Evolutionary conservation across 2,888 invertebrate species (phyloP).

Genomic region (Pseudococcus viburni): DNA sequence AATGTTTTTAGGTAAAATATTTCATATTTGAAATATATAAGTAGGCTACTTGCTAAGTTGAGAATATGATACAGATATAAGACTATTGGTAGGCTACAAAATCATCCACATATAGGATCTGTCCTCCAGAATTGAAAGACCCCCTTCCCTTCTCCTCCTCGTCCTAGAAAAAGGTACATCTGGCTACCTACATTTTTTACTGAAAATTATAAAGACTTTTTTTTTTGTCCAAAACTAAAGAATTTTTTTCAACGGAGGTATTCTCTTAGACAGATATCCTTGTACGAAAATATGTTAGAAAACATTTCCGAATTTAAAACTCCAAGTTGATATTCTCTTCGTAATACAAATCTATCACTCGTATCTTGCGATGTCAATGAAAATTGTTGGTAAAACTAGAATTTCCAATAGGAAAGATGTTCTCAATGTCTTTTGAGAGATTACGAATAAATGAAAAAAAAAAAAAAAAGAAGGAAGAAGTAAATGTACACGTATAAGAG

Average conservation of each 20-base stretch:
- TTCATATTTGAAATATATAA: not conserved
- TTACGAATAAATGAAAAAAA: constrained; percentile 12
- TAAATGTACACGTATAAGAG: constrained; percentile 18
- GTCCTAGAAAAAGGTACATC: too few relatives aligned
- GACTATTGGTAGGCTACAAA: too few relatives aligned
- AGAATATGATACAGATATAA: not conserved
- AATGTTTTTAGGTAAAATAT: not conserved
- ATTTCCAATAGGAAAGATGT: not conserved
- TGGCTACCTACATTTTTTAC: too few relatives aligned
- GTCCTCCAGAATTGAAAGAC: too few relatives aligned
- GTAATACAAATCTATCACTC: constrained; percentile 32
- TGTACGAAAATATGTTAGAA: not conserved
- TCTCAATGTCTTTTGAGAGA: not conserved
- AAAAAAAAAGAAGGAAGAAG: not conserved
- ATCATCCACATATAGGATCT: too few relatives aligned
- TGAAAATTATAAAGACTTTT: too few relatives aligned
- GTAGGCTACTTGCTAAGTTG: not conserved
- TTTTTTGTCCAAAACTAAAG: too few relatives aligned
- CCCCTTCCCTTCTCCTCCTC: too few relatives aligned
- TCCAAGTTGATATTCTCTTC: not conserved
- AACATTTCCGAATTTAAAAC: not conserved
- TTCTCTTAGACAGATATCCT: too few relatives aligned
- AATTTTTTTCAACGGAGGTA: too few relatives aligned
- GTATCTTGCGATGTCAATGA: constrained; percentile 41
- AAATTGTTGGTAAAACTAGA: not conserved